Percentiles rank a stretch among this genome's conserved stretches.
These are phyloP conservation scores for Etheostoma nigrum DNA, from an alignment of 2,797 vertebrate species.

Conservation along the genomic window DNA sequence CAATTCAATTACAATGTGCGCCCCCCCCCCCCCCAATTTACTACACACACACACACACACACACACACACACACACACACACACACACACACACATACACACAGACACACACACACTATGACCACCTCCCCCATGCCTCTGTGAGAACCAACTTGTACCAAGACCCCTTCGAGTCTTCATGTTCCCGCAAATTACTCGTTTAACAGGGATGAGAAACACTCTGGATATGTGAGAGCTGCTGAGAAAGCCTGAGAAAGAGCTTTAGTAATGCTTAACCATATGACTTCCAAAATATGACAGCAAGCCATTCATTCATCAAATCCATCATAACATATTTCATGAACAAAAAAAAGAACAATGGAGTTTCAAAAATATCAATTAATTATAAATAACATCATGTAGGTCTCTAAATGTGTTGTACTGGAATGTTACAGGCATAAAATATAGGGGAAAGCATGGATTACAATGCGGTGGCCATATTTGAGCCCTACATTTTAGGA, in stretches of 20 bases:
- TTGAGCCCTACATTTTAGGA: neutral
- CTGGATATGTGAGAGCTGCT: conserved; percentile 6
- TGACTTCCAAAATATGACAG: neutral
- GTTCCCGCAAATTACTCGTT: conserved; percentile 64
- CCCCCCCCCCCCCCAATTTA: neutral
- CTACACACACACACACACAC: neutral
- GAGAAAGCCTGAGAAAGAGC: conserved; percentile 2
- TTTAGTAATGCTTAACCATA: neutral
- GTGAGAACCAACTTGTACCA: conserved; percentile 45
- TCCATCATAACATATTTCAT: neutral
- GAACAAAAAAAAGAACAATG: neutral
- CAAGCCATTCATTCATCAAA: neutral
- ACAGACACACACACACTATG: neutral
- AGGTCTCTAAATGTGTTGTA: neutral
- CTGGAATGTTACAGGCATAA: neutral
- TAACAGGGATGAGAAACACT: conserved; percentile 42
- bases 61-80: neutral
- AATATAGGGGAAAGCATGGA: neutral
- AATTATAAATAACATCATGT: neutral
- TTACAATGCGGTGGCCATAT: neutral
- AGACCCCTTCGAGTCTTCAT: conserved; percentile 29
- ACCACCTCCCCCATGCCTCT: conserved; percentile 15
- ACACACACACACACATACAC: neutral
- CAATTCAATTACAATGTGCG: conserved; percentile 81
- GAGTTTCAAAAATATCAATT: neutral